These are phyloP conservation scores for Spodoptera littoralis DNA, from an alignment of 2,888 invertebrate genomes.

Conservation along the genomic window DNA sequence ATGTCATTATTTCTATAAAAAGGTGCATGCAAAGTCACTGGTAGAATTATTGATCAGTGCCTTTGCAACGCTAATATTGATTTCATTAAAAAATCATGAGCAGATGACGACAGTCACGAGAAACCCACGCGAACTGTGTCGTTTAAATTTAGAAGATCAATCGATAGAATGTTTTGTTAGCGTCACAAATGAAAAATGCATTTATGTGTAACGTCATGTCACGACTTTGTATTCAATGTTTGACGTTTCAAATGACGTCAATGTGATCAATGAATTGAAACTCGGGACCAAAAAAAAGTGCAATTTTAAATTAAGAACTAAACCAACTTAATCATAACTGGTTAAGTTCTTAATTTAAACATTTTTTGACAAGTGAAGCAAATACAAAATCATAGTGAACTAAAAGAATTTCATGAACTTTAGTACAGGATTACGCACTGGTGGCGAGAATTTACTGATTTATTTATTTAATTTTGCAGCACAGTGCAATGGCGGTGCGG, in stretches of 20 bases:
- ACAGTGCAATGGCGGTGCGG: constrained; percentile 82
- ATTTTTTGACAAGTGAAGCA: too few species aligned
- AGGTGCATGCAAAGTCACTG: constrained; percentile 19
- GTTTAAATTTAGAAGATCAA: constrained; percentile 27
- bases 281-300: too few species aligned
- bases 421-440: too few species aligned
- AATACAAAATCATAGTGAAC: too few species aligned
- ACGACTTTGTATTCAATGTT: neutral
- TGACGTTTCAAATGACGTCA: neutral
- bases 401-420: too few species aligned
- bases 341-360: too few species aligned
- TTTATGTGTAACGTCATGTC: constrained; percentile 15
- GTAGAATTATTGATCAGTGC: constrained; percentile 12
- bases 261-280: neutral
- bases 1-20: constrained; percentile 41
- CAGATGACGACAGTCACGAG: constrained; percentile 15
- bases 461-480: constrained; percentile 64
- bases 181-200: constrained; percentile 25
- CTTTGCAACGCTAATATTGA: constrained; percentile 38
- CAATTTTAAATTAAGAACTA: too few species aligned
- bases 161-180: constrained; percentile 28
- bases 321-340: too few species aligned
- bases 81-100: constrained; percentile 41
- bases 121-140: constrained; percentile 31
- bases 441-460: too few species aligned